Conservation (phyloP, 1,140 invertebrate genomes). For the Brachionus angularis region DNA sequence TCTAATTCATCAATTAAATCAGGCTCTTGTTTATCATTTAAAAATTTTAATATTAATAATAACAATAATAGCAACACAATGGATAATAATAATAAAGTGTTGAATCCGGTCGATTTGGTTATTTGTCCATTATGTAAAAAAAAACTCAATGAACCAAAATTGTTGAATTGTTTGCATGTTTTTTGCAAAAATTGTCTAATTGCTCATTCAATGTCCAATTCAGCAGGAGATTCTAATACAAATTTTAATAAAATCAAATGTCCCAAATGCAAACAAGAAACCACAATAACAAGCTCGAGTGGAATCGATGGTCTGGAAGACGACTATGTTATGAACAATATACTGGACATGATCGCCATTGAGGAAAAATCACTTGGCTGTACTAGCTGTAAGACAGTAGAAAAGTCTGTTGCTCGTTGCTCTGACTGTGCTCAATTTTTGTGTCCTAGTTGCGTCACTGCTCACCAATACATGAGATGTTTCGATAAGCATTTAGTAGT, state of each 20-base stretch:
- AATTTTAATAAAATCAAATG: constrained; percentile 59
- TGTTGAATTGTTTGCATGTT: constrained; percentile 82
- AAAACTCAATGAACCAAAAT: constrained; percentile 71
- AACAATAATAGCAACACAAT: too few species aligned
- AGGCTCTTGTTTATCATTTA: too few species aligned
- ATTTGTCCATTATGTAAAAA: constrained; percentile 61
- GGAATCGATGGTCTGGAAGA: constrained; percentile 70
- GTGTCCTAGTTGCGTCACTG: constrained; percentile 84
- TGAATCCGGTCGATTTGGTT: constrained; percentile 44
- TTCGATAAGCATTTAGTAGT: constrained; percentile 75
- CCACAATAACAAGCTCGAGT: constrained; percentile 59
- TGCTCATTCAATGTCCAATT: too few species aligned
- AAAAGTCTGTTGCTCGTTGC: constrained; percentile 82
- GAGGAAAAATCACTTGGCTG: constrained; percentile 71
- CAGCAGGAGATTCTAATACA: too few species aligned
- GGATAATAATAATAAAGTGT: too few species aligned
- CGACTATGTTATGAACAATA: constrained; percentile 78
- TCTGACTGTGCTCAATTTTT: constrained; percentile 86
- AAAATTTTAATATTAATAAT: too few species aligned
- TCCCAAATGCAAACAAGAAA: constrained; percentile 77
- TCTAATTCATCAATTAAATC: constrained; percentile 15
- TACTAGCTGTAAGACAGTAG: constrained; percentile 80
- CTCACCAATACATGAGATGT: constrained; percentile 84
- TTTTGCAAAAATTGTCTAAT: constrained; percentile 79
- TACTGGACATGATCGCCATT: constrained; percentile 75